phyloP scores from a whole-genome alignment of 2,888 invertebrate genomes.

The Thera obeliscata region DNA sequence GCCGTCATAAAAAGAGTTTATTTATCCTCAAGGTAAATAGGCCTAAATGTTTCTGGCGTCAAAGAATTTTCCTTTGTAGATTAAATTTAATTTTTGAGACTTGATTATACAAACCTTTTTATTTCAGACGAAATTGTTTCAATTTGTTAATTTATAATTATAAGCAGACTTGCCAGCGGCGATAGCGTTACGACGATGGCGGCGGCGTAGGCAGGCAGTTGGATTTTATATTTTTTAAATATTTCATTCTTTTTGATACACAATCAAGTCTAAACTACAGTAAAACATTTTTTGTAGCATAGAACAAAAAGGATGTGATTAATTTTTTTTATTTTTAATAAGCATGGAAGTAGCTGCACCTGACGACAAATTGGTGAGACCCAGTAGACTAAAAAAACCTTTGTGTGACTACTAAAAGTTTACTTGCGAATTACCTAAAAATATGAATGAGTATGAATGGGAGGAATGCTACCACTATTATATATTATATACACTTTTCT shows the following conservation, averaged over 20 bases:
- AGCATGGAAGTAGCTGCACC: too few relatives aligned
- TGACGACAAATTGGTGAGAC: too few relatives aligned
- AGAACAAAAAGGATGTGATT: too few relatives aligned
- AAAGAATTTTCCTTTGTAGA: constrained; percentile 23
- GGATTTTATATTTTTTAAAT: constrained; percentile 7
- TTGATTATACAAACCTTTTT: constrained; percentile 30
- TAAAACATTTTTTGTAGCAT: too few relatives aligned
- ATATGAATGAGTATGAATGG: too few relatives aligned
- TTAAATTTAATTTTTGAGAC: constrained; percentile 24
- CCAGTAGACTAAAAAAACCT: too few relatives aligned
- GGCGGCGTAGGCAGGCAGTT: background rate
- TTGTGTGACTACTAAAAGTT: too few relatives aligned
- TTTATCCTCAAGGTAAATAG: constrained; percentile 13
- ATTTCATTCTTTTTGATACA: background rate
- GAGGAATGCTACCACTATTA: too few relatives aligned
- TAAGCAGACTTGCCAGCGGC: constrained; percentile 7
- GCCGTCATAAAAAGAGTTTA: constrained; percentile 26
- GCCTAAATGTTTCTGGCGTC: constrained; percentile 17
- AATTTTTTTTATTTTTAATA: too few relatives aligned
- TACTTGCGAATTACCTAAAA: too few relatives aligned
- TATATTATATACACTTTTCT: too few relatives aligned
- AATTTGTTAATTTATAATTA: constrained; percentile 22
- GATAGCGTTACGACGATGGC: background rate
- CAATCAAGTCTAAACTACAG: too few relatives aligned
- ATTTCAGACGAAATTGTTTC: constrained; percentile 18